Conservation (phyloP, 1,140 invertebrate genomes). For the Papilio polytes region DNA sequence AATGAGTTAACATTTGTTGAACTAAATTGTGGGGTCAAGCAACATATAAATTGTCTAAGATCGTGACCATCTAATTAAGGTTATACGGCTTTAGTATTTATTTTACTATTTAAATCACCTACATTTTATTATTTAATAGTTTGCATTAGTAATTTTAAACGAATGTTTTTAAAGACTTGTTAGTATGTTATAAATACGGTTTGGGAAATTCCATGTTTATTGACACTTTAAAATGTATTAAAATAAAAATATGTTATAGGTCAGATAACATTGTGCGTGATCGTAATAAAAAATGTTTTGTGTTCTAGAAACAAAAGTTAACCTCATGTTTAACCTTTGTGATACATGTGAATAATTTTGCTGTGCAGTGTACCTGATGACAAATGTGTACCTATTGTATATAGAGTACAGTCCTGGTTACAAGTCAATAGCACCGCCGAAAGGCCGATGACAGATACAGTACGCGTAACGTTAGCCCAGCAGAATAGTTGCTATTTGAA, state of each 20-base stretch:
- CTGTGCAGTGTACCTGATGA: not conserved
- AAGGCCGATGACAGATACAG: conserved; percentile 28
- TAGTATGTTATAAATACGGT: not conserved
- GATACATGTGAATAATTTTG: not conserved
- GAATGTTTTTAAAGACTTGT: not conserved
- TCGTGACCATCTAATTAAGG: conserved; percentile 3
- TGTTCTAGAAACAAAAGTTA: conserved; percentile 1
- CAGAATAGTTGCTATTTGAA: not conserved
- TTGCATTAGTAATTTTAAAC: not conserved
- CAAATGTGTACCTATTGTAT: not conserved
- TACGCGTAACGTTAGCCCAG: conserved; percentile 25
- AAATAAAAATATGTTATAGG: not conserved
- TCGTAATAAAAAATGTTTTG: not conserved
- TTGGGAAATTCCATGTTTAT: not conserved
- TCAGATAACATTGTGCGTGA: not conserved
- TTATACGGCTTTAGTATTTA: not conserved
- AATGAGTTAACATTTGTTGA: not conserved
- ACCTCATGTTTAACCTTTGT: conserved; percentile 1
- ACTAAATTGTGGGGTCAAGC: not conserved
- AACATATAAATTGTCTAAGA: not conserved
- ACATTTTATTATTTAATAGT: not conserved
- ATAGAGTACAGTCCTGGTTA: not conserved
- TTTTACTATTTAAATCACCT: not conserved
- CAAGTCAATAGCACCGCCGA: conserved; percentile 6
- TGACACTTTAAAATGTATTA: not conserved